Conservation (phyloP, 1,140 invertebrate genomes). For the Pomacea maculata region DNA sequence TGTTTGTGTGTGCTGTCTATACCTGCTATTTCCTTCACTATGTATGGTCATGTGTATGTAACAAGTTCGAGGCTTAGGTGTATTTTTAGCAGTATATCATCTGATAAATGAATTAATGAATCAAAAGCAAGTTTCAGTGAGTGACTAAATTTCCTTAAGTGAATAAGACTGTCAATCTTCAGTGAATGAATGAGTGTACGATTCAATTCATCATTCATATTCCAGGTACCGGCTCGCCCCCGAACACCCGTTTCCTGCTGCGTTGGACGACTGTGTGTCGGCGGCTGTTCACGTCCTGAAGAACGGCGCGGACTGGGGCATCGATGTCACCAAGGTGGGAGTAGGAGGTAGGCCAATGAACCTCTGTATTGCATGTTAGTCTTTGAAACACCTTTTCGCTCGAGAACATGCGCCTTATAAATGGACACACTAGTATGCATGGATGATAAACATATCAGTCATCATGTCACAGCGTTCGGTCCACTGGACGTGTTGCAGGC, state of each 20-base stretch:
- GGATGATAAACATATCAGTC: neutral
- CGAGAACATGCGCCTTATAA: neutral
- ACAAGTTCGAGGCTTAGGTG: no score
- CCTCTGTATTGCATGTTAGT: no score
- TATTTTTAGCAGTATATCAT: no score
- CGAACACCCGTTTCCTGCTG: constrained; percentile 51
- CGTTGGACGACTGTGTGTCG: constrained; percentile 48
- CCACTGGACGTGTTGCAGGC: constrained; percentile 26
- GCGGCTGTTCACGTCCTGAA: constrained; percentile 46
- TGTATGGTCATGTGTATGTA: neutral
- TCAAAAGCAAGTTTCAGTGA: neutral
- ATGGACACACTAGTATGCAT: neutral
- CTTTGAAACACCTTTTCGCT: neutral
- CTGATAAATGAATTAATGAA: neutral
- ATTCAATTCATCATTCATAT: neutral
- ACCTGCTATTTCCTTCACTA: neutral
- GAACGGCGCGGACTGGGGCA: constrained; percentile 35
- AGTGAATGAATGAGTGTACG: neutral
- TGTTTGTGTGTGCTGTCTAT: neutral
- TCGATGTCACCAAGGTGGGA: constrained; percentile 39
- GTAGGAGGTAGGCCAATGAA: constrained; percentile 32
- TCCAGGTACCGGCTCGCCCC: constrained; percentile 55
- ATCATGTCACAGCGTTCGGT: no score
- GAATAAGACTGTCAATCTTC: neutral
- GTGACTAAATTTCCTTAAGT: neutral